Conservation (phyloP, 2,113 vertebrate genomes). For the Rhinolophus sinicus region DNA sequence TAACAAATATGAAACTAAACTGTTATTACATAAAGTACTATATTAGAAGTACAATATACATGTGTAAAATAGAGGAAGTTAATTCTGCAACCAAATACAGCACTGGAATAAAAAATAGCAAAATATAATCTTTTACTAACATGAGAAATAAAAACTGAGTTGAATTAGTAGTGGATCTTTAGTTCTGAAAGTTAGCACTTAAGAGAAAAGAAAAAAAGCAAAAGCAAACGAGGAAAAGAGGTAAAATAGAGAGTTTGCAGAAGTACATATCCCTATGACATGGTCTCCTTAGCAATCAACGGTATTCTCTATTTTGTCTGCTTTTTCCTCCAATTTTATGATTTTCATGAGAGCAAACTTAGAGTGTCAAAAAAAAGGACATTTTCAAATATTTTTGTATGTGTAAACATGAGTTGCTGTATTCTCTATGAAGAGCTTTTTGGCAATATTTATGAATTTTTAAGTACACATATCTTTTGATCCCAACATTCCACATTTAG, state of each 20-base stretch:
- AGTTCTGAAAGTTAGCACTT: not conserved
- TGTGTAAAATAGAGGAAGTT: not conserved
- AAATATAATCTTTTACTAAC: not conserved
- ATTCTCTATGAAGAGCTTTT: not conserved
- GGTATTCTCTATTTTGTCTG: not conserved
- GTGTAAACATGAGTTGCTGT: not conserved
- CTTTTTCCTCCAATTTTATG: not conserved
- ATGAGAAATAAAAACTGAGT: not conserved
- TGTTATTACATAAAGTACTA: not conserved
- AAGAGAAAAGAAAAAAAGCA: not conserved
- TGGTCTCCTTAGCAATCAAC: not conserved
- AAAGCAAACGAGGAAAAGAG: not conserved
- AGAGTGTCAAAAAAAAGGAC: not conserved
- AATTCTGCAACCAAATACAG: not conserved
- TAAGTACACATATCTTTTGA: not conserved
- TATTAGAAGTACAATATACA: not conserved
- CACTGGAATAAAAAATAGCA: not conserved
- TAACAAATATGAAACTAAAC: not conserved
- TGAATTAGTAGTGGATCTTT: not conserved
- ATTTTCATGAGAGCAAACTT: not conserved
- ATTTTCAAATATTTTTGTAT: not conserved
- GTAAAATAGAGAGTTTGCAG: not conserved
- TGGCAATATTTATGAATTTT: not conserved
- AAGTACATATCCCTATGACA: not conserved
- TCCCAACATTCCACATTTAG: not conserved